phyloP scores from a whole-genome alignment of 1,140 invertebrate species.

The Diachasma alloeum region DNA sequence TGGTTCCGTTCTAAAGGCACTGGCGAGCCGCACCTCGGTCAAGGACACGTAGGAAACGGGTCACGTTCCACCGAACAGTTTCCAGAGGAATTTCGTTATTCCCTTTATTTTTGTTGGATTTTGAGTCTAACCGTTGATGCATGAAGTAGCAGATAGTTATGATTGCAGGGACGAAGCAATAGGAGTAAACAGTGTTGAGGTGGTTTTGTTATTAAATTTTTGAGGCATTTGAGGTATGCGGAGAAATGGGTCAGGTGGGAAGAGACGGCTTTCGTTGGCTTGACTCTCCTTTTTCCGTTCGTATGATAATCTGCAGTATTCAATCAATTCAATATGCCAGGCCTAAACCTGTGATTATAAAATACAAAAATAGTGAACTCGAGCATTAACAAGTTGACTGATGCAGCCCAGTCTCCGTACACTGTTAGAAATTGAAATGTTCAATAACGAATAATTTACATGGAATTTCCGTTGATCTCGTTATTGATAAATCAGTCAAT shows the following conservation, averaged over 20 bases:
- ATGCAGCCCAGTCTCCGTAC: too few species aligned
- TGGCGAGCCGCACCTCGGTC: conserved; percentile 46
- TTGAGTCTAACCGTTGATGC: not conserved
- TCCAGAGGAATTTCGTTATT: conserved; percentile 10
- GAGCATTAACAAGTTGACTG: too few species aligned
- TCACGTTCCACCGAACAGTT: conserved; percentile 37
- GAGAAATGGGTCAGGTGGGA: not conserved
- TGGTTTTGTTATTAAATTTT: not conserved
- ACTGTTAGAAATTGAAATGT: too few species aligned
- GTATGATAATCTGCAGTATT: not conserved
- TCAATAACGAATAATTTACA: too few species aligned
- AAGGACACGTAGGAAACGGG: conserved; percentile 53
- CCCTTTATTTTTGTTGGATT: not conserved
- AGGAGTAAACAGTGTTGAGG: not conserved
- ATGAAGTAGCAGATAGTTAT: not conserved
- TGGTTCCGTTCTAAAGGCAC: conserved; percentile 25
- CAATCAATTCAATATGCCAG: too few species aligned
- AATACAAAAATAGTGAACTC: too few species aligned
- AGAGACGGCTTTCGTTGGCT: not conserved
- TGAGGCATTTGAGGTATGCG: not conserved
- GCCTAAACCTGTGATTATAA: too few species aligned
- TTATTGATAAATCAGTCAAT: too few species aligned
- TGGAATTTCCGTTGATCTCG: too few species aligned
- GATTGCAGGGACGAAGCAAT: not conserved
- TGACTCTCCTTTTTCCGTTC: not conserved